A percentile compares a stretch with the other conserved stretches of the same genome.
Evolutionary conservation across 2,113 vertebrate genomes (phyloP).

Genomic region (Vicugna pacos): DNA sequence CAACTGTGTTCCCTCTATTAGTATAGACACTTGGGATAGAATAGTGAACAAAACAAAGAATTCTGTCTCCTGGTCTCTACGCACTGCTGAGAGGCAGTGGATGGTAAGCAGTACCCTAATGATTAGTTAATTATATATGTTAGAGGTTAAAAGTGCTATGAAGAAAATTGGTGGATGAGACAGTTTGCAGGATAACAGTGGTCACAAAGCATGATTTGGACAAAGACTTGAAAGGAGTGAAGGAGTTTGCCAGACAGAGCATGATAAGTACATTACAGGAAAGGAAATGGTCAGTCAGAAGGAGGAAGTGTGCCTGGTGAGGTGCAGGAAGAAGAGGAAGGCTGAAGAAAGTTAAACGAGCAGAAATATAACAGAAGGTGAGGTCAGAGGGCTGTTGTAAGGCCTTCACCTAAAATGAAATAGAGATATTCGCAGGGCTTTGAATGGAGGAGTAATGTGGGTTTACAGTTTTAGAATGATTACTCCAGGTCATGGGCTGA

Average conservation of each 20-base stretch:
- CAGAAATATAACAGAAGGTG: neutral
- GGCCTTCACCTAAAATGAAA: too few relatives aligned
- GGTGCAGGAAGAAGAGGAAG: neutral
- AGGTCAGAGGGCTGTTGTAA: neutral
- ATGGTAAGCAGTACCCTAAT: neutral
- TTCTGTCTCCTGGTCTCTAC: neutral
- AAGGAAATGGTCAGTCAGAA: neutral
- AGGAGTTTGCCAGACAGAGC: neutral
- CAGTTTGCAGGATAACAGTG: neutral
- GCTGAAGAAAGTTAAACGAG: neutral
- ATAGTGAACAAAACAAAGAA: neutral
- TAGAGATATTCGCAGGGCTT: neutral
- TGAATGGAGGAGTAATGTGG: neutral
- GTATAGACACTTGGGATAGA: neutral
- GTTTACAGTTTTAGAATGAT: neutral
- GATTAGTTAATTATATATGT: neutral
- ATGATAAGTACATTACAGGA: neutral
- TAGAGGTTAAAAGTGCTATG: neutral
- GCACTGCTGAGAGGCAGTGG: neutral
- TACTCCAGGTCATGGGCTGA: neutral
- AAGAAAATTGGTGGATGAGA: neutral
- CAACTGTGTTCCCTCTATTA: neutral
- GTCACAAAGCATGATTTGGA: neutral
- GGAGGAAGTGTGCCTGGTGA: too few relatives aligned
- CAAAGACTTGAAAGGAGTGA: neutral